A percentile compares a stretch with the other conserved stretches of the same genome.
These are phyloP conservation scores for Perognathus longimembris DNA, from an alignment of 2,113 vertebrate genomes.

Conservation along the genomic window DNA sequence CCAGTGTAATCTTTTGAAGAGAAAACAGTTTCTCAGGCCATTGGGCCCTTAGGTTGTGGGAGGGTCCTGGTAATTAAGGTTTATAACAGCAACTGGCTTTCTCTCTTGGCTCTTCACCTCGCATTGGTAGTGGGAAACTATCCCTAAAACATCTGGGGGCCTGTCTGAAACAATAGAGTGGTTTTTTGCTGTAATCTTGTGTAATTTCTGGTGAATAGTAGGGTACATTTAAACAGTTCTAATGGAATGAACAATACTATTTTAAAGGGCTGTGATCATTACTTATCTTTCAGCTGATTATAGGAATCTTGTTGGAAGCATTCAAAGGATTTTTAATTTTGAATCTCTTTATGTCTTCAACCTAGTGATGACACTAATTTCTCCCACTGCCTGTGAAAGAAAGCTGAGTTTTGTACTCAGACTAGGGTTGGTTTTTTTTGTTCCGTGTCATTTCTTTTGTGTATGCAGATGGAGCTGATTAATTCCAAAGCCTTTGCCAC, in stretches of 20 bases:
- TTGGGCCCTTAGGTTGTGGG: constrained; percentile 77
- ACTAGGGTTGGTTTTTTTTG: constrained; percentile 80
- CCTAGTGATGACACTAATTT: constrained; percentile 91
- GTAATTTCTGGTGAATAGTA: constrained; percentile 92
- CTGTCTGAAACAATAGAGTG: constrained; percentile 88
- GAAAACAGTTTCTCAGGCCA: constrained; percentile 60
- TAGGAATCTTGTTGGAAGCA: constrained; percentile 90
- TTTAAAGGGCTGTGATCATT: constrained; percentile 94
- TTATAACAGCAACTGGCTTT: constrained; percentile 85
- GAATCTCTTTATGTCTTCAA: constrained; percentile 91
- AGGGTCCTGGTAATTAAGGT: constrained; percentile 75
- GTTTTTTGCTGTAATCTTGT: constrained; percentile 88
- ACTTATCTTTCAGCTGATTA: constrained; percentile 94
- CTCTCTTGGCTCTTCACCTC: constrained; percentile 84
- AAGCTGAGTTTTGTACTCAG: constrained; percentile 87
- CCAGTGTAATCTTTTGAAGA: background rate
- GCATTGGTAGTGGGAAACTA: constrained; percentile 71
- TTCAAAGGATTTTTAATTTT: constrained; percentile 91
- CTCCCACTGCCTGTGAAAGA: constrained; percentile 88
- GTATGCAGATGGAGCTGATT: constrained; percentile 90
- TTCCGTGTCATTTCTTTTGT: constrained; percentile 90
- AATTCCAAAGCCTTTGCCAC: constrained; percentile 82
- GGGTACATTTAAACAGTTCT: constrained; percentile 90
- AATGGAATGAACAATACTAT: constrained; percentile 90
- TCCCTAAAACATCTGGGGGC: constrained; percentile 91